A percentile compares a stretch with the other conserved stretches of the same genome.
These are phyloP conservation scores for Conus betulinus DNA, from an alignment of 1,140 invertebrate species.

Conservation along the genomic window DNA sequence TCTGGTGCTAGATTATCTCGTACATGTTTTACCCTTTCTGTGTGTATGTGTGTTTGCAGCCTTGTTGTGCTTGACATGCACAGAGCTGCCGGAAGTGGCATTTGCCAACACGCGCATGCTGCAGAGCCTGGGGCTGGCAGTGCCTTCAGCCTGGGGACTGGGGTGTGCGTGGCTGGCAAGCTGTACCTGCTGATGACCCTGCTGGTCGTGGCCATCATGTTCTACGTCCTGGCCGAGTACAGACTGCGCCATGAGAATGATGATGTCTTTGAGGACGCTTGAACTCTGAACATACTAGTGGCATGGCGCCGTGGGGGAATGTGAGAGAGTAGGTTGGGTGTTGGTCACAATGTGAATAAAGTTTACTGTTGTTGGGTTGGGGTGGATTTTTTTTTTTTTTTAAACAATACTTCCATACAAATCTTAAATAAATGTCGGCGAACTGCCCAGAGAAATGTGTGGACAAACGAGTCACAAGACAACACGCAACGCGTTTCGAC, in stretches of 20 bases:
- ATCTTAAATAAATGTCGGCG: no score
- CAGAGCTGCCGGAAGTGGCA: slow-evolving; percentile 94
- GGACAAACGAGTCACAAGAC: no score
- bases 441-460: no score
- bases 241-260: slow-evolving; percentile 62
- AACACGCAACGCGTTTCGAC: no score
- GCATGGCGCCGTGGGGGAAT: no score
- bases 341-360: no score
- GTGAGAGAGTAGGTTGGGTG: no score
- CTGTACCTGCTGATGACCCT: slow-evolving; percentile 91
- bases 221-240: slow-evolving; percentile 74
- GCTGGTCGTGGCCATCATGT: slow-evolving; percentile 81
- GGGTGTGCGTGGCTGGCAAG: slow-evolving; percentile 91
- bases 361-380: no score
- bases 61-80: slow-evolving; percentile 90
- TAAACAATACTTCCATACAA: no score
- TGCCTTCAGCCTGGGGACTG: slow-evolving; percentile 86
- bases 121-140: slow-evolving; percentile 94
- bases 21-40: slow-evolving; percentile 27
- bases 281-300: neutral
- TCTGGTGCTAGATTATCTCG: neutral
- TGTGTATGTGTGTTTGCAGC: slow-evolving; percentile 74
- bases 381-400: neutral
- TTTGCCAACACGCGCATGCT: slow-evolving; percentile 97
- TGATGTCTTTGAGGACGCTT: slow-evolving; percentile 59